A percentile compares a stretch with the other conserved stretches of the same genome.
Evolutionary conservation across 1,140 invertebrate species (phyloP).

Genomic region (Mamestra configurata): DNA sequence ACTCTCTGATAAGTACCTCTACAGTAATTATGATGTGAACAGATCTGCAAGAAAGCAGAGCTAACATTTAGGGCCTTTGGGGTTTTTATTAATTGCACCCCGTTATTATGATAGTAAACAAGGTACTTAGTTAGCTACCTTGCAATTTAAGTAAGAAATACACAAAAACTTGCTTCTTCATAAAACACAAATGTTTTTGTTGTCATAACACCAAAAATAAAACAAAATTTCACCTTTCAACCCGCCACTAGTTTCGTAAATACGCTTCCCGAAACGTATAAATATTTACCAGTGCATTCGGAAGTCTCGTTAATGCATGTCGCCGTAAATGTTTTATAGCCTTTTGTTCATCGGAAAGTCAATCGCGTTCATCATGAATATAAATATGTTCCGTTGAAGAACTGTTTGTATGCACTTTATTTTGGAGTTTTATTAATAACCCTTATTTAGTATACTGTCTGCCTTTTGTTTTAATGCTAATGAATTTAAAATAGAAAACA

Average conservation of each 20-base stretch:
- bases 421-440: background rate
- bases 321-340: slow-evolving; percentile 45
- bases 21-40: no score
- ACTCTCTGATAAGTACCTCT: no score
- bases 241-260: background rate
- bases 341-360: slow-evolving; percentile 35
- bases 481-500: no score
- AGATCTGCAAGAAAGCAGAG: no score
- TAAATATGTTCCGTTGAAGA: slow-evolving; percentile 33
- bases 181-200: background rate
- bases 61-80: no score
- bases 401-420: background rate
- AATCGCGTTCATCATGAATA: slow-evolving; percentile 43
- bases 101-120: no score
- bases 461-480: background rate
- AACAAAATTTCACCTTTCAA: background rate
- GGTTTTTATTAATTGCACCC: no score
- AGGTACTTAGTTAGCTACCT: no score
- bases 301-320: slow-evolving; percentile 47
- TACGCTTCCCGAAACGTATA: slow-evolving; percentile 25
- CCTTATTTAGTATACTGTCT: background rate
- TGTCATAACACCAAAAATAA: background rate
- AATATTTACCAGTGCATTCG: slow-evolving; percentile 47
- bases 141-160: background rate
- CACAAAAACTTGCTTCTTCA: background rate